Evolutionary conservation across 2,888 invertebrate species (phyloP).

Genomic region (Saturnia japonica): DNA sequence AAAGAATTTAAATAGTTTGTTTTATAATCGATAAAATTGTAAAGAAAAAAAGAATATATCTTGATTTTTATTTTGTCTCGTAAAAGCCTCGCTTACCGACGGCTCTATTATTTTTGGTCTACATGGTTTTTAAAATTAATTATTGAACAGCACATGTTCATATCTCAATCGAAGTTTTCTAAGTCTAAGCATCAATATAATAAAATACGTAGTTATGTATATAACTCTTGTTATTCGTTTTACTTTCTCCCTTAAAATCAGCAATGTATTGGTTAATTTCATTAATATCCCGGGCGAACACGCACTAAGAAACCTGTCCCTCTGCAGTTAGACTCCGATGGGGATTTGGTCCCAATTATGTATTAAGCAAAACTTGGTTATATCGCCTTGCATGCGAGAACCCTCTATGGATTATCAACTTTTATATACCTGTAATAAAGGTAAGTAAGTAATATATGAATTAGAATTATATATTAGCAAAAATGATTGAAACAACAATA

Average conservation of each 20-base stretch:
- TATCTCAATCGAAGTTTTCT: not conserved
- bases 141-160: too few relatives aligned
- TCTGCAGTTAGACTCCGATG: conserved; percentile 62
- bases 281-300: conserved; percentile 74
- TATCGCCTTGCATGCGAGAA: conserved; percentile 59
- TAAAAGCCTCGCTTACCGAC: too few relatives aligned
- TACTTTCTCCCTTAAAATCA: conserved; percentile 51
- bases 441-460: not conserved
- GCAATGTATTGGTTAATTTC: conserved; percentile 72
- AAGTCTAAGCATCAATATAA: not conserved
- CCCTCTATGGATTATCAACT: conserved; percentile 57
- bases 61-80: too few relatives aligned
- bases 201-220: not conserved
- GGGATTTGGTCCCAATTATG: conserved; percentile 79
- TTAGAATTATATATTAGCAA: not conserved
- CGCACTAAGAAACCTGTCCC: conserved; percentile 72
- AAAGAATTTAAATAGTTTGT: too few relatives aligned
- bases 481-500: not conserved
- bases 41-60: too few relatives aligned
- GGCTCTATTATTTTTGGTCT: too few relatives aligned
- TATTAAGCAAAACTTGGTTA: conserved; percentile 71
- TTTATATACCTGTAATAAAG: conserved; percentile 28
- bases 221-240: conserved; percentile 27
- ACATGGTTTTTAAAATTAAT: too few relatives aligned
- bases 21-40: too few relatives aligned